These are phyloP conservation scores for Oryzias javanicus DNA, from an alignment of 2,113 vertebrate genomes.

Conservation along the genomic window DNA sequence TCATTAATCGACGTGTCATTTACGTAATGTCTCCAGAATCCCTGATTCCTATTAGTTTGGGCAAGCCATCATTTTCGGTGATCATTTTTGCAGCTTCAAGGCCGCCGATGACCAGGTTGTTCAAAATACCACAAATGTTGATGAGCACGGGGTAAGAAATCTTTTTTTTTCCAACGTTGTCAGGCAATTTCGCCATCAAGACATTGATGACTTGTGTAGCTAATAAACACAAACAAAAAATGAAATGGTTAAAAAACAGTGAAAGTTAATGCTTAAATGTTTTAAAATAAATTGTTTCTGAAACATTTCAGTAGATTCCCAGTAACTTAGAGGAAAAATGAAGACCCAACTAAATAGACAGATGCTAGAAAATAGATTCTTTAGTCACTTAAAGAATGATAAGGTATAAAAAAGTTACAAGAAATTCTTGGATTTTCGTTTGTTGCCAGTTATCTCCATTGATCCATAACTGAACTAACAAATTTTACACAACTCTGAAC, in stretches of 20 bases:
- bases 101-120: slow-evolving; percentile 88
- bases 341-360: no score
- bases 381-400: no score
- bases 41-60: slow-evolving; percentile 87
- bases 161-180: slow-evolving; percentile 70
- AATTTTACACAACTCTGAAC: no score
- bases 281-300: no score
- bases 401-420: no score
- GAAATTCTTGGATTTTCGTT: no score
- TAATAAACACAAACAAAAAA: slow-evolving; percentile 47
- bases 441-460: no score
- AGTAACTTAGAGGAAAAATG: no score
- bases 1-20: neutral
- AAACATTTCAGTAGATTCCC: no score
- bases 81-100: slow-evolving; percentile 85
- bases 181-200: slow-evolving; percentile 85
- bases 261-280: no score
- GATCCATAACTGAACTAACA: no score
- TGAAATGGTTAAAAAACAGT: neutral
- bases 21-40: slow-evolving; percentile 77
- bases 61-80: slow-evolving; percentile 82
- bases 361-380: no score
- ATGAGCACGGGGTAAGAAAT: slow-evolving; percentile 79
- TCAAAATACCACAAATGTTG: slow-evolving; percentile 91
- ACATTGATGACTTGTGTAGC: slow-evolving; percentile 85